Evolutionary conservation across 92 coral and sea anemone species (phyloP), one percentile per base, ranked within the genome.

Genomic region (Zoanthus sansibaricus): DNA sequence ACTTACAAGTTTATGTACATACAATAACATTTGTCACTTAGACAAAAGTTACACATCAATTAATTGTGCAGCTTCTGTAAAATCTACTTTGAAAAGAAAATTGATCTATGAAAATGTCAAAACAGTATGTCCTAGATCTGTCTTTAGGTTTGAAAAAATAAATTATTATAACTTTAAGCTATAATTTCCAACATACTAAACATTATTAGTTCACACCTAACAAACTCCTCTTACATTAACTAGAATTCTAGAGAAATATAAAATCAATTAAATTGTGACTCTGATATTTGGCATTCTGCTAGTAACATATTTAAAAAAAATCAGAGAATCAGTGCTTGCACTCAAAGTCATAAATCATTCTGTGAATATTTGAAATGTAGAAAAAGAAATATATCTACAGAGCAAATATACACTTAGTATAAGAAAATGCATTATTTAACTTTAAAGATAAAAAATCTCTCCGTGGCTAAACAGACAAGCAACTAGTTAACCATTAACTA

Each of bases 401-500:
- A 80, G 21, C n/a, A 80, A 80, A 80, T 66, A 80, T 47, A 31
- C 58, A 66, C 73, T 80, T 64, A 76, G 66, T 61, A 79, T 64
- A 21, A 44, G 9, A 5, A 80, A 20, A 46, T 46, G 85, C 45
- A 25, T 49, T 47, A 42, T 64, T 67, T 80, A 62, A 45, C 45
- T 66, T 25, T 20, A 61, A 80, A 20, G 85, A 30, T 80, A 21
- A 20, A 45, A 46, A 42, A 54, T 16, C n/a, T 66, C 56, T 80
- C 20, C 85, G 46, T 12, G 75, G 75, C 32, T 66, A 44, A 80
- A 45, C 85, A 80, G 73, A 13, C 74, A n/a, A 44, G 75, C 66
- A 51, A 76, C 79, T 76, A 80, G 85, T 80, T 45, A 45, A 80
- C 61, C 73, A 80, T 68, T 66, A 66, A 80, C 85, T 80, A 46